Conservation (phyloP, 1,140 invertebrate species). For the Elysia chlorotica region DNA sequence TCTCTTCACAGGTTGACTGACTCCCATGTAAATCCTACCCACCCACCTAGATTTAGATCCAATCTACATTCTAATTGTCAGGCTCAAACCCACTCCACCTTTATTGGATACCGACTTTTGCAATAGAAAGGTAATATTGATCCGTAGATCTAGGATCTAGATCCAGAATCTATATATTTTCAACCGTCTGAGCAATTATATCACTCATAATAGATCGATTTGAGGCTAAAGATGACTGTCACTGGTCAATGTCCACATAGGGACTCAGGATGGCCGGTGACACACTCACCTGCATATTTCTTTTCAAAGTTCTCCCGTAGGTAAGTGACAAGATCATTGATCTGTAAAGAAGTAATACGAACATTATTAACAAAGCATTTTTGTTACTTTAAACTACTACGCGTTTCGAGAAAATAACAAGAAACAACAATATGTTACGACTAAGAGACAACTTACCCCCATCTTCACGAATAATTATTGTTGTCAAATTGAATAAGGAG, state of each 20-base stretch:
- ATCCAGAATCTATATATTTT: not conserved
- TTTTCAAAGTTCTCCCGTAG: constrained; percentile 34
- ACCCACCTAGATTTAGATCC: not conserved
- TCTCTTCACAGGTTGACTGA: too few species aligned
- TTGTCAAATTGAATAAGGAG: constrained; percentile 3
- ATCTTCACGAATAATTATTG: constrained; percentile 20
- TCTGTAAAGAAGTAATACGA: constrained; percentile 23
- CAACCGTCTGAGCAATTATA: not conserved
- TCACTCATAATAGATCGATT: not conserved
- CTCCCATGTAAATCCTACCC: too few species aligned
- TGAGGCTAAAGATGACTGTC: not conserved
- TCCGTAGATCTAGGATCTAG: not conserved
- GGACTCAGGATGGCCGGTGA: too few species aligned
- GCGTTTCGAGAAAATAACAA: not conserved
- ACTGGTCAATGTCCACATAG: not conserved
- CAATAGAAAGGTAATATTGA: not conserved
- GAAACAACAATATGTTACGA: not conserved
- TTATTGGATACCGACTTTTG: not conserved
- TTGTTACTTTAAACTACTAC: not conserved
- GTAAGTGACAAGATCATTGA: constrained; percentile 30
- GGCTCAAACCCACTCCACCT: not conserved
- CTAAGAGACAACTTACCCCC: constrained; percentile 5
- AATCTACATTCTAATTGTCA: not conserved
- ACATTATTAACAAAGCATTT: not conserved
- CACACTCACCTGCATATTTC: constrained; percentile 39